Conservation (phyloP, 23 tunicate species). For the Styela clava region DNA sequence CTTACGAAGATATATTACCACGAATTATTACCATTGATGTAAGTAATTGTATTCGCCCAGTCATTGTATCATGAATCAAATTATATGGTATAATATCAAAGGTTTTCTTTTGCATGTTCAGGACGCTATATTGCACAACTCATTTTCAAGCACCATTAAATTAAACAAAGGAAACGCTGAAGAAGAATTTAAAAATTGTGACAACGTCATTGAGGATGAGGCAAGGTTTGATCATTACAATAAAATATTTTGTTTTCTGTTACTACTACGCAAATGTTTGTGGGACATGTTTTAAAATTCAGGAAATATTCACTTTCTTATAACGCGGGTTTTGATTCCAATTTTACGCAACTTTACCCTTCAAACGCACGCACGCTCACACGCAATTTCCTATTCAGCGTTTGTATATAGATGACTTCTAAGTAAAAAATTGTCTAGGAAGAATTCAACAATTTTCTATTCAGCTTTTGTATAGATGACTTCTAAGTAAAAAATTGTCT, state of each 20-base stretch:
- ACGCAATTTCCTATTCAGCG: too few species aligned
- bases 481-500: too few species aligned
- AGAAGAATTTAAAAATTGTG: constrained; percentile 53
- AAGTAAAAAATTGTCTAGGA: too few species aligned
- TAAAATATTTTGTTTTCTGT: background rate
- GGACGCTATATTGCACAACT: constrained; percentile 86
- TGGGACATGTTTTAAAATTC: background rate
- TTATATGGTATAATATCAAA: background rate
- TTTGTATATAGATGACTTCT: too few species aligned
- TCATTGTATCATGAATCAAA: background rate
- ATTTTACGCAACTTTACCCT: background rate
- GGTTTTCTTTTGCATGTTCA: constrained; percentile 15
- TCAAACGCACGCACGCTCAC: too few species aligned
- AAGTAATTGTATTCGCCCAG: too few species aligned
- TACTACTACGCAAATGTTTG: background rate
- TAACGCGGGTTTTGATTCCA: background rate
- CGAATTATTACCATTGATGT: constrained; percentile 12
- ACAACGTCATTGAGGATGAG: constrained; percentile 56
- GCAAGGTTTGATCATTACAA: constrained; percentile 25
- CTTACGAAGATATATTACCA: constrained; percentile 62
- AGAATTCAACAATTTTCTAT: too few species aligned
- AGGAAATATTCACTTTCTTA: background rate
- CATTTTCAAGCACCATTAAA: constrained; percentile 27
- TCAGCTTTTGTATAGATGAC: too few species aligned
- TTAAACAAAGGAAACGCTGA: constrained; percentile 46